phyloP scores from a whole-genome alignment of 1,140 invertebrate species.

The Patella vulgata region DNA sequence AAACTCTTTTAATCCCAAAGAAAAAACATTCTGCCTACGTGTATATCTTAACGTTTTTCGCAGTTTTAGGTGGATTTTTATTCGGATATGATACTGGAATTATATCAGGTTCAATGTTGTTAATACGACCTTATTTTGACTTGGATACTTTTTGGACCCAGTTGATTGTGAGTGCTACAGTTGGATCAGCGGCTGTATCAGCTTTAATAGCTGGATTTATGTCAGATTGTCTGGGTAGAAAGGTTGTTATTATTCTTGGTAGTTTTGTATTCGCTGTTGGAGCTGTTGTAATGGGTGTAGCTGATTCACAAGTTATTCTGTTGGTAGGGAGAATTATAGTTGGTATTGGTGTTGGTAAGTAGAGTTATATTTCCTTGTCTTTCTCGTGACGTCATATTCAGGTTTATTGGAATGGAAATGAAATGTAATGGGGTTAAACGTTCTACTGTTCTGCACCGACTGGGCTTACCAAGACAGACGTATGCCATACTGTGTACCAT shows the following conservation, averaged over 20 bases:
- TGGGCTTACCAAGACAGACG: too few species aligned
- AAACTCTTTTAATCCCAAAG: too few species aligned
- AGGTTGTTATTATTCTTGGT: conserved; percentile 49
- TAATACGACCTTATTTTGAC: conserved; percentile 56
- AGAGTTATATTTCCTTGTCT: background rate
- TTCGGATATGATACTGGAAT: conserved; percentile 77
- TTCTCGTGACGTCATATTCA: too few species aligned
- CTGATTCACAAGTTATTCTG: conserved; percentile 46
- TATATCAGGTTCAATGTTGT: conserved; percentile 74
- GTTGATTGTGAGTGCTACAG: conserved; percentile 52
- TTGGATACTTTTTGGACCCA: conserved; percentile 51
- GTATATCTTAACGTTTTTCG: conserved; percentile 38
- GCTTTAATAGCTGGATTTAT: conserved; percentile 50
- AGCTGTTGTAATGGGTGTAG: conserved; percentile 49
- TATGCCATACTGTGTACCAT: too few species aligned
- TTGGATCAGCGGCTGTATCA: conserved; percentile 56
- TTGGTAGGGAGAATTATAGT: conserved; percentile 55
- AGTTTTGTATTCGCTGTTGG: conserved; percentile 55
- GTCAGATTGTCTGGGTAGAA: conserved; percentile 48
- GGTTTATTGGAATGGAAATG: too few species aligned
- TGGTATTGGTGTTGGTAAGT: conserved; percentile 60
- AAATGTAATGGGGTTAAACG: too few species aligned
- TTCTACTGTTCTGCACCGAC: too few species aligned
- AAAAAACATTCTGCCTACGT: too few species aligned
- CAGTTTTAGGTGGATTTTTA: conserved; percentile 71